phyloP scores from a whole-genome alignment of 2,113 vertebrate species.

The Oryzias woworae region DNA sequence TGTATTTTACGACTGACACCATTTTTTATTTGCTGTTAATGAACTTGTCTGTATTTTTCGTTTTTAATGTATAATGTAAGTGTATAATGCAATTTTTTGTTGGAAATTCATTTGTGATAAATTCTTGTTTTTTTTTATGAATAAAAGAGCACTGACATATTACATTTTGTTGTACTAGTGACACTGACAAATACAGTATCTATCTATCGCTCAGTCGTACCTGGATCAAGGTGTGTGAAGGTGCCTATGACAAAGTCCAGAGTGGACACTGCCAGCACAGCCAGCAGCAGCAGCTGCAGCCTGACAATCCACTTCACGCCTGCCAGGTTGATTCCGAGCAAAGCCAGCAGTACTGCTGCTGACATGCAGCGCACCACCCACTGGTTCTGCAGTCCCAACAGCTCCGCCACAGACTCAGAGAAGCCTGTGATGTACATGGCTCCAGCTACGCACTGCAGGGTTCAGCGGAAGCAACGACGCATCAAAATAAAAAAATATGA shows the following conservation, averaged over 20 bases:
- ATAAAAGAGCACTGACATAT: no score
- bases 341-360: slow-evolving; percentile 81
- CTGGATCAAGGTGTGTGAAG: slow-evolving; percentile 92
- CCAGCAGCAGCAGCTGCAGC: slow-evolving; percentile 90
- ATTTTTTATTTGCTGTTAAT: no score
- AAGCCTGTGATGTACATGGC: slow-evolving; percentile 98
- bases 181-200: no score
- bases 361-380: slow-evolving; percentile 91
- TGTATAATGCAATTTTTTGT: no score
- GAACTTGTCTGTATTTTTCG: no score
- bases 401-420: slow-evolving; percentile 88
- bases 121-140: no score
- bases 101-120: no score
- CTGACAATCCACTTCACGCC: slow-evolving; percentile 97
- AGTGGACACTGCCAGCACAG: slow-evolving; percentile 88
- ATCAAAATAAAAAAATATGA: background rate
- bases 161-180: no score
- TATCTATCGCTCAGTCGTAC: slow-evolving; percentile 60
- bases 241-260: slow-evolving; percentile 94
- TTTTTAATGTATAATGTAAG: no score
- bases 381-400: slow-evolving; percentile 83
- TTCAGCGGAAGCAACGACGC: background rate
- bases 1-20: no score
- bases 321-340: slow-evolving; percentile 95
- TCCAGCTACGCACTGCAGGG: slow-evolving; percentile 90